These are phyloP conservation scores for Mactra quadrangularis DNA, from an alignment of 1,140 invertebrate genomes.

Conservation along the genomic window DNA sequence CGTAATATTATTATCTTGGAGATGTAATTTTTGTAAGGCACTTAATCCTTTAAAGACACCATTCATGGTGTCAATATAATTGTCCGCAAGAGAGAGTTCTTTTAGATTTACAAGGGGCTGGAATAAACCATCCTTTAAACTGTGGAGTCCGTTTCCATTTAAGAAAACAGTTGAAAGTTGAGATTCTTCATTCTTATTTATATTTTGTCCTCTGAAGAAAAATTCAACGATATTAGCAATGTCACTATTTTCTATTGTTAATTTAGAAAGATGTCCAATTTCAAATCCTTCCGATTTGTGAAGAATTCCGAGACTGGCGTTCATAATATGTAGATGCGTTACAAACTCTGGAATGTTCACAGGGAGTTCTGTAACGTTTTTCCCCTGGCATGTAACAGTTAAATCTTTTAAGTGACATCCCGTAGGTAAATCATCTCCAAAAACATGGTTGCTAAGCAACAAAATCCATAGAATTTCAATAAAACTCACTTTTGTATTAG, in stretches of 20 bases:
- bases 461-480: too few relatives aligned
- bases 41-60: conserved; percentile 81
- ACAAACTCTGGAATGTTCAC: not conserved
- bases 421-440: too few relatives aligned
- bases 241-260: conserved; percentile 5
- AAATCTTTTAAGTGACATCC: too few relatives aligned
- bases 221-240: not conserved
- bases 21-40: conserved; percentile 88
- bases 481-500: too few relatives aligned
- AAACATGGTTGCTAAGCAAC: too few relatives aligned
- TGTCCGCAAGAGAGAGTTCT: conserved; percentile 87
- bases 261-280: not conserved
- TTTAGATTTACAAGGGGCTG: conserved; percentile 71
- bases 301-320: not conserved
- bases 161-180: conserved; percentile 55
- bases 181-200: too few relatives aligned
- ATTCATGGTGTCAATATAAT: conserved; percentile 83
- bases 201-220: conserved; percentile 55
- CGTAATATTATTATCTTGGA: conserved; percentile 89
- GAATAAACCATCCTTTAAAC: conserved; percentile 77
- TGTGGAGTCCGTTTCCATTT: conserved; percentile 56
- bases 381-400: not conserved
- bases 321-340: not conserved
- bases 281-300: not conserved
- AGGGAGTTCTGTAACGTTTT: not conserved